A percentile compares a stretch with the other conserved stretches of the same genome.
phyloP scores from a whole-genome alignment of 2,888 invertebrate genomes.

The Stictocephala bisonia region DNA sequence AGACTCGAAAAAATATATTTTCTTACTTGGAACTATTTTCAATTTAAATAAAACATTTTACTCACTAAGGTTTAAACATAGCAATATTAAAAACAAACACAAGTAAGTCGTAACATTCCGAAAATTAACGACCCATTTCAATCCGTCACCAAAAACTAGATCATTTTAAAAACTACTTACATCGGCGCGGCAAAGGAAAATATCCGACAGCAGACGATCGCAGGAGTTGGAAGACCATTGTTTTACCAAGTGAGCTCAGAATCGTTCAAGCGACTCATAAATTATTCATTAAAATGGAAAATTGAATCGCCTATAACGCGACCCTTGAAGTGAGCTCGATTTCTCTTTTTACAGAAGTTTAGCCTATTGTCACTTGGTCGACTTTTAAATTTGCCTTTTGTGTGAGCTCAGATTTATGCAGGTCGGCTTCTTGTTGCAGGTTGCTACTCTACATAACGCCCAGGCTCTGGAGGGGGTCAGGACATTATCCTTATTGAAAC shows the following conservation, averaged over 20 bases:
- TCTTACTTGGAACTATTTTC: no score
- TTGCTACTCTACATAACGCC: background rate
- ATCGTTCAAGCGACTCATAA: background rate
- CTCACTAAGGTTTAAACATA: no score
- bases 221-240: no score
- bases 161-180: background rate
- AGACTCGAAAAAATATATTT: no score
- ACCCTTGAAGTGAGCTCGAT: background rate
- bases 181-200: no score
- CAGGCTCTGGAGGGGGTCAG: no score
- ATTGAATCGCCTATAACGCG: constrained; percentile 20
- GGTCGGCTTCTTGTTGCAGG: constrained; percentile 6
- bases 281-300: constrained; percentile 39
- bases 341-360: constrained; percentile 21
- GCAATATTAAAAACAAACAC: no score
- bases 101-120: no score
- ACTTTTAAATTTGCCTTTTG: constrained; percentile 40
- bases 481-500: no score
- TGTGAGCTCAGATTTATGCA: constrained; percentile 24
- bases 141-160: constrained; percentile 1
- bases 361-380: constrained; percentile 31
- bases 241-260: background rate
- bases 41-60: no score
- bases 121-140: constrained; percentile 18
- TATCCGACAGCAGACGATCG: no score